These are phyloP conservation scores for Montipora capitata DNA, from an alignment of 92 coral and sea anemone genomes.

Conservation along the genomic window DNA sequence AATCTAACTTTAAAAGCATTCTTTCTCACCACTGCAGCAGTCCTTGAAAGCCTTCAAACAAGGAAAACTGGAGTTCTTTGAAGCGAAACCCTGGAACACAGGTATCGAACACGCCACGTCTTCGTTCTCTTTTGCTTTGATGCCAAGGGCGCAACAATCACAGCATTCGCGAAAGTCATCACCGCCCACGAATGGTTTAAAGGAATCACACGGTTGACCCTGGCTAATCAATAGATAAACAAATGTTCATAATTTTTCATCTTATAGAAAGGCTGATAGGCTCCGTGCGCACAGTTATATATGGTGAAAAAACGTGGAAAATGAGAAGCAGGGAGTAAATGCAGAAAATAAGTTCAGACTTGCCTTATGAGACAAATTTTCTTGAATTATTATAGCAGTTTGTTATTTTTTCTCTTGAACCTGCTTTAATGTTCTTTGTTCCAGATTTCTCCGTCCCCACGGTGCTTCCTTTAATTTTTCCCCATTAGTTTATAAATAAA, in stretches of 20 bases:
- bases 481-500: too few relatives aligned
- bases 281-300: too few relatives aligned
- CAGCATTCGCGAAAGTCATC: constrained; percentile 88
- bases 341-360: too few relatives aligned
- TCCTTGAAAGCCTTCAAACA: constrained; percentile 68
- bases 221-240: constrained; percentile 52
- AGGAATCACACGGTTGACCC: constrained; percentile 72
- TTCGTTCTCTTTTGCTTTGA: constrained; percentile 54
- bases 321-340: too few relatives aligned
- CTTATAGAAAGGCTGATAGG: not conserved
- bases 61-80: constrained; percentile 17
- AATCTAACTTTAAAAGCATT: not conserved
- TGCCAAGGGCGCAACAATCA: constrained; percentile 88
- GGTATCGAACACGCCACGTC: not conserved
- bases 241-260: not conserved
- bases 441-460: too few relatives aligned
- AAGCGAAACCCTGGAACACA: not conserved
- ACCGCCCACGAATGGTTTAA: constrained; percentile 75
- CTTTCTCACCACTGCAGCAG: constrained; percentile 76
- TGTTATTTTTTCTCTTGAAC: too few relatives aligned
- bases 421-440: too few relatives aligned
- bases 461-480: too few relatives aligned
- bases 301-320: too few relatives aligned
- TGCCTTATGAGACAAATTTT: too few relatives aligned
- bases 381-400: too few relatives aligned